Percentiles rank a stretch among this genome's conserved stretches.
These are phyloP conservation scores for Eira barbara DNA, from an alignment of 2,113 vertebrate genomes.

Conservation along the genomic window DNA sequence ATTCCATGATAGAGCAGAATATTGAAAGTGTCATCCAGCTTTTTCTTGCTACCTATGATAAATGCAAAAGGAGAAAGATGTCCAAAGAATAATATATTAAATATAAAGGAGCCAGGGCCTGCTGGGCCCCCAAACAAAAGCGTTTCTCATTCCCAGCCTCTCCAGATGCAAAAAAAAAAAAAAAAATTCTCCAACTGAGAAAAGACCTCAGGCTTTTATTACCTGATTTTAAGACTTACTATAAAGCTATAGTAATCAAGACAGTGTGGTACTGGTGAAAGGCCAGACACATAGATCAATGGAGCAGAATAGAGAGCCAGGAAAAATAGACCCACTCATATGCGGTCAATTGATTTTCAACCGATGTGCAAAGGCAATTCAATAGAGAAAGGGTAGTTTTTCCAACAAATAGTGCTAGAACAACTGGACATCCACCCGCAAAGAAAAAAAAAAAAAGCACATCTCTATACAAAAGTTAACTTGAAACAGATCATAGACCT, in stretches of 20 bases:
- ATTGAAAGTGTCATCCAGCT: background rate
- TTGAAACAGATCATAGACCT: background rate
- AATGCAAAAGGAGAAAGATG: background rate
- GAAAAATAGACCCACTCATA: conserved; percentile 32
- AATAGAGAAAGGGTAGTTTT: conserved; percentile 23
- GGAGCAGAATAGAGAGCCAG: background rate
- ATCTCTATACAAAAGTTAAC: background rate
- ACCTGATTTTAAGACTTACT: conserved; percentile 49
- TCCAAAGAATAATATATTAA: background rate
- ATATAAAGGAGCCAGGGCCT: background rate
- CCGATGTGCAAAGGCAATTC: conserved; percentile 41
- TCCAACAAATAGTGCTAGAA: background rate
- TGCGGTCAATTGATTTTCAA: conserved; percentile 52
- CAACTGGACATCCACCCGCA: background rate
- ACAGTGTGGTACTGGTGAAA: conserved; percentile 18
- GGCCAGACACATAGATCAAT: conserved; percentile 29
- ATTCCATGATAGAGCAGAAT: background rate
- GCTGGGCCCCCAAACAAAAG: background rate
- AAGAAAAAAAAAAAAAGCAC: background rate
- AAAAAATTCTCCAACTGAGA: background rate
- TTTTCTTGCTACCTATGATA: background rate
- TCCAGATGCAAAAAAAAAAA: background rate
- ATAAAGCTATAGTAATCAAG: conserved; percentile 43
- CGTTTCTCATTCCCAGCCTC: background rate
- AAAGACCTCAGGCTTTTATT: conserved; percentile 1